Evolutionary conservation across 2,888 invertebrate species (phyloP), one percentile per base, ranked within the genome.

Genomic region (Apocheima hispidaria): DNA sequence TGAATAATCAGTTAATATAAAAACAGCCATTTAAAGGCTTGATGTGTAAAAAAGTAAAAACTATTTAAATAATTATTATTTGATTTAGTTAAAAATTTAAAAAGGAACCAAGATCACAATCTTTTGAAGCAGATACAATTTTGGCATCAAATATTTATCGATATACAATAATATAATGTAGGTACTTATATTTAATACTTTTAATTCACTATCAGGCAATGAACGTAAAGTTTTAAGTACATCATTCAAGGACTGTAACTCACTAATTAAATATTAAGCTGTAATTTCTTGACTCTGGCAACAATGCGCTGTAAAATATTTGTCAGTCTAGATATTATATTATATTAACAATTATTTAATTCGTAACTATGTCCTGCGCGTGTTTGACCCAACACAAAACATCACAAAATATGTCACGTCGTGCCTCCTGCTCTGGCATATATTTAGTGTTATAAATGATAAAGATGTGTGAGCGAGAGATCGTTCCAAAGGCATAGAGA

Each of bases 91-190:
- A 16, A 41, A 5, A 41, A 23, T 38, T 46, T 41, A 36, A 52
- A 46, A 59, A 68, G 63, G 53, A 63, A 61, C 59, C 56, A 54
- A 51, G 28, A 49, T 43, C 14, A 43, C 23, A 54, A 44, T 33
- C 53, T 44, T 56, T 51, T 46, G 44, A 58, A 68, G 58, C 55
- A 43, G 48, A 50, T 21, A 60, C 49, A 61, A 84, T 84, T 87
- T 87, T 86, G 87, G 86, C 84, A 84, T 87, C 84, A 81, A 80
- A 75, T 60, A 62, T 69, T 78, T 74, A 74, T 65, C 75, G 21
- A 82, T 33, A 33, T 48, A 12, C 12, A 30, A 10, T 33, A 12
- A 28, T 16, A 20, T 48, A 20, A 33, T 20, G 6, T 21, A 20
- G n/a, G n/a, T 28, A 21, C 38, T 21, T 56, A 28, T 35, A 26